Percentiles rank a stretch among this genome's conserved stretches.
These are phyloP conservation scores for Oreochromis niloticus DNA, from an alignment of 2,113 vertebrate genomes.

Conservation along the genomic window DNA sequence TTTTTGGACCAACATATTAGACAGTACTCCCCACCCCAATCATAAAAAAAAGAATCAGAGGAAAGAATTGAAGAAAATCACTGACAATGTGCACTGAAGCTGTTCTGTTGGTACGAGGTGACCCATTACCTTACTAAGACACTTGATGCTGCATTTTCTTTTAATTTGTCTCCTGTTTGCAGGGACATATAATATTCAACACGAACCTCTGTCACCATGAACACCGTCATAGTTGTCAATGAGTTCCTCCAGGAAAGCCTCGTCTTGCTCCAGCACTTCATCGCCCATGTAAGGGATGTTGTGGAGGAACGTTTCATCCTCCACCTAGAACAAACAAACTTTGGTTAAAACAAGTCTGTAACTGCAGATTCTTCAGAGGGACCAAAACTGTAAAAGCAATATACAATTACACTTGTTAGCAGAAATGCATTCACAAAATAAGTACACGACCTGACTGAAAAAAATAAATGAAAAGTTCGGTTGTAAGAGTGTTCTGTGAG, in stretches of 20 bases:
- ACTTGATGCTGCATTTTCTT: fast-evolving
- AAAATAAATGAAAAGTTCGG: background rate
- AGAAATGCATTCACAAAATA: background rate
- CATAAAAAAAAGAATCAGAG: background rate
- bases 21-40: background rate
- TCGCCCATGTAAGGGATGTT: constrained; percentile 99
- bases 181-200: background rate
- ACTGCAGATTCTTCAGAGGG: background rate
- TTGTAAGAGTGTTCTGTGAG: background rate
- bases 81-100: background rate
- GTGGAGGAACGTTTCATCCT: constrained; percentile 95
- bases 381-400: background rate
- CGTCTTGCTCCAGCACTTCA: constrained; percentile 94
- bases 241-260: constrained; percentile 95
- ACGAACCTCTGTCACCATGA: constrained; percentile 92
- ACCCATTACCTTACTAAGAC: background rate
- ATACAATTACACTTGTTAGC: background rate
- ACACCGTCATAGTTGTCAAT: constrained; percentile 98
- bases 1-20: background rate
- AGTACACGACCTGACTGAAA: background rate
- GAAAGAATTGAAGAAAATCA: background rate
- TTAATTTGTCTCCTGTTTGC: background rate
- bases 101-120: background rate
- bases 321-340: constrained; percentile 76
- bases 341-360: background rate